phyloP scores from a whole-genome alignment of 2,888 invertebrate species.

The Tridacna crocea region DNA sequence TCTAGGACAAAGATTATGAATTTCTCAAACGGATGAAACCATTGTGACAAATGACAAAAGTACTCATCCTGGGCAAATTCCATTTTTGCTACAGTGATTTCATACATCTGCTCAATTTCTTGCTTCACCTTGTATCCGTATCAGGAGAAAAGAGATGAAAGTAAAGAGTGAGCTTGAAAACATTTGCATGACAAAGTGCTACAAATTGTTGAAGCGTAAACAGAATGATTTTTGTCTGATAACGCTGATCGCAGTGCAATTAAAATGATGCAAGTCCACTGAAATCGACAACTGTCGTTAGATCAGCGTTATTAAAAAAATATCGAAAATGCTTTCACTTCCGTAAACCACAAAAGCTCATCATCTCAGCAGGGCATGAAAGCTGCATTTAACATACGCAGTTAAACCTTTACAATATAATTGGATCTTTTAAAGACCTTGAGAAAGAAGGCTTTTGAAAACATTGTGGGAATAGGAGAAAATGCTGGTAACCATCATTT shows the following conservation, averaged over 20 bases:
- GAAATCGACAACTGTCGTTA: neutral
- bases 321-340: neutral
- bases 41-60: no score
- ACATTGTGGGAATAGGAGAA: no score
- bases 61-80: no score
- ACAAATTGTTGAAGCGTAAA: neutral
- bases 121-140: no score
- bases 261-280: slow-evolving; percentile 1
- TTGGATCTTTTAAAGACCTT: no score
- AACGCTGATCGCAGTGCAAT: neutral
- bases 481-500: no score
- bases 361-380: neutral
- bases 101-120: no score
- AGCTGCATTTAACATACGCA: neutral
- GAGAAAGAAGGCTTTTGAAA: no score
- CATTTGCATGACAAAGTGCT: neutral
- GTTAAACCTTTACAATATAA: no score
- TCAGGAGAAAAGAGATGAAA: neutral
- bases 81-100: no score
- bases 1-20: no score
- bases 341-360: neutral
- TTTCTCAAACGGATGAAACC: no score
- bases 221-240: neutral
- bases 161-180: neutral
- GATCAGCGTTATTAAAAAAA: neutral